Conservation (phyloP, 2,888 invertebrate species). For the Drosophila neutralis region DNA sequence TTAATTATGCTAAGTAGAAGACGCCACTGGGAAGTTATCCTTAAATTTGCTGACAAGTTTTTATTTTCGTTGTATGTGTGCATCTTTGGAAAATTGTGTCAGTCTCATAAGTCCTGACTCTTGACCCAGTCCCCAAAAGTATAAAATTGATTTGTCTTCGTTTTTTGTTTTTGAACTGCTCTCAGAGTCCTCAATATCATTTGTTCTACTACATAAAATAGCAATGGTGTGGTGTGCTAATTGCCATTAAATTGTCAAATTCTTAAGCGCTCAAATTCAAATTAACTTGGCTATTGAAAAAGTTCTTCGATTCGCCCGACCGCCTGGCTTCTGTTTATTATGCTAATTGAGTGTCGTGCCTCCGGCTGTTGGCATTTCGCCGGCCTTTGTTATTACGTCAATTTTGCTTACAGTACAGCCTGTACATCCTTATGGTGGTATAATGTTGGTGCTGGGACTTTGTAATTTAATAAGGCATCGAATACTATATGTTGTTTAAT, state of each 20-base stretch:
- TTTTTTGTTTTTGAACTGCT: not conserved
- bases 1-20: slow-evolving; percentile 60
- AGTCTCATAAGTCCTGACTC: slow-evolving; percentile 33
- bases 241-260: slow-evolving; percentile 60
- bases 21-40: slow-evolving; percentile 34
- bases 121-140: slow-evolving; percentile 28
- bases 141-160: slow-evolving; percentile 60
- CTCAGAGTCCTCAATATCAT: not conserved
- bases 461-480: not conserved
- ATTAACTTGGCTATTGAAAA: slow-evolving; percentile 61
- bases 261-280: slow-evolving; percentile 58
- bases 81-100: slow-evolving; percentile 4
- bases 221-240: slow-evolving; percentile 47
- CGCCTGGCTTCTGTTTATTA: slow-evolving; percentile 46
- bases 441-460: not conserved
- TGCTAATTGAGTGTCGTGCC: slow-evolving; percentile 47
- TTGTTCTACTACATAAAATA: slow-evolving; percentile 16
- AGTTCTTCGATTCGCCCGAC: slow-evolving; percentile 35
- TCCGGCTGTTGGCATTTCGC: not conserved
- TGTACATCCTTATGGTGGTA: not conserved
- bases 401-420: slow-evolving; percentile 4
- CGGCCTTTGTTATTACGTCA: not conserved
- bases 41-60: slow-evolving; percentile 20
- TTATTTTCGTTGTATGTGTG: slow-evolving; percentile 8
- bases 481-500: not conserved